A percentile compares a stretch with the other conserved stretches of the same genome.
These are phyloP conservation scores for Paramuricea clavata DNA, from an alignment of 92 coral and sea anemone species.

Conservation along the genomic window DNA sequence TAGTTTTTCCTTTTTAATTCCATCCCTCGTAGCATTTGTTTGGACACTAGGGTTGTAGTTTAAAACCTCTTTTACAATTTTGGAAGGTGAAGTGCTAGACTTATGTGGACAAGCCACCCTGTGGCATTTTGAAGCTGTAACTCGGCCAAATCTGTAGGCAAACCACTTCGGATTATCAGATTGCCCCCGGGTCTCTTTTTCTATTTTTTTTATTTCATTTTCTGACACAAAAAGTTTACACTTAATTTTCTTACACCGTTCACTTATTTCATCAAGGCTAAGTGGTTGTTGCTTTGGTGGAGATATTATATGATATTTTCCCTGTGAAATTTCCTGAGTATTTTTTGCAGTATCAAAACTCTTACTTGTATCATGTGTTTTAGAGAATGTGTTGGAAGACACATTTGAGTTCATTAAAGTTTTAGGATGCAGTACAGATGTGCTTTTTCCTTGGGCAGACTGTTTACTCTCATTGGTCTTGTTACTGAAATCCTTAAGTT, in stretches of 20 bases:
- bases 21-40: slow-evolving; percentile 60
- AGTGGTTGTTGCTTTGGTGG: slow-evolving; percentile 58
- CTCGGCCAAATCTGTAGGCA: slow-evolving; percentile 32
- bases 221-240: slow-evolving; percentile 48
- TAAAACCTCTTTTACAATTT: slow-evolving; percentile 40
- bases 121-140: slow-evolving; percentile 62
- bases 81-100: slow-evolving; percentile 59
- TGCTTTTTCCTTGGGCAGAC: slow-evolving; percentile 28
- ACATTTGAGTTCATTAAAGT: slow-evolving; percentile 10
- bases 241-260: slow-evolving; percentile 64
- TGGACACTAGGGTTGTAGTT: slow-evolving; percentile 24
- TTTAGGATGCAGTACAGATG: no score
- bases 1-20: slow-evolving; percentile 62
- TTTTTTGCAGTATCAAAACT: background rate
- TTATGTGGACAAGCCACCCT: slow-evolving; percentile 71
- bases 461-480: slow-evolving; percentile 4
- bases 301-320: slow-evolving; percentile 44
- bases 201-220: slow-evolving; percentile 24
- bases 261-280: slow-evolving; percentile 72
- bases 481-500: slow-evolving; percentile 63
- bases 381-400: background rate
- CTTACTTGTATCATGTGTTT: background rate
- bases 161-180: slow-evolving; percentile 51
- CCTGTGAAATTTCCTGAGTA: slow-evolving; percentile 23
- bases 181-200: slow-evolving; percentile 47